phyloP scores from a whole-genome alignment of 2,888 invertebrate species.

The Crocallis elinguaria region DNA sequence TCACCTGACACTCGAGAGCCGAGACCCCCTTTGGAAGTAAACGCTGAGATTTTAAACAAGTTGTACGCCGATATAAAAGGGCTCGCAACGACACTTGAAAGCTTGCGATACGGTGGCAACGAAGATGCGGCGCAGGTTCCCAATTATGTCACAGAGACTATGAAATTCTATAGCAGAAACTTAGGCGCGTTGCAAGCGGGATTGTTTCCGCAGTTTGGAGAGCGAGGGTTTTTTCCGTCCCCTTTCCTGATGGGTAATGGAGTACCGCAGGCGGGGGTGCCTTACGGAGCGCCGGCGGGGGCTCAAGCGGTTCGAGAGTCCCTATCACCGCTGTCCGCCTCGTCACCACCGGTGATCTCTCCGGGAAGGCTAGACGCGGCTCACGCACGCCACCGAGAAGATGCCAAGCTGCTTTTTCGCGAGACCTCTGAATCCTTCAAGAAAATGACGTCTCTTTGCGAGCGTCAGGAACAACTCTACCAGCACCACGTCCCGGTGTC shows the following conservation, averaged over 20 bases:
- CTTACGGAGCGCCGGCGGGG: constrained; percentile 72
- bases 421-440: constrained; percentile 81
- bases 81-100: constrained; percentile 85
- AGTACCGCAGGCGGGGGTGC: constrained; percentile 64
- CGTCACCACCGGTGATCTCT: constrained; percentile 78
- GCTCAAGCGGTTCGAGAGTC: constrained; percentile 75
- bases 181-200: constrained; percentile 74
- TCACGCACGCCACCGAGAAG: constrained; percentile 73
- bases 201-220: constrained; percentile 72
- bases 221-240: constrained; percentile 73
- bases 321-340: constrained; percentile 77
- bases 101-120: constrained; percentile 83
- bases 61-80: constrained; percentile 91
- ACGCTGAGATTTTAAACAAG: constrained; percentile 92
- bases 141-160: constrained; percentile 77
- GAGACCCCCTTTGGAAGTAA: constrained; percentile 86
- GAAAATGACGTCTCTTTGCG: constrained; percentile 82
- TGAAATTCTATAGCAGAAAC: constrained; percentile 81
- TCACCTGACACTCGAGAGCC: constrained; percentile 81
- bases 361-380: constrained; percentile 78
- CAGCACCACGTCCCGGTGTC: constrained; percentile 84
- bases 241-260: constrained; percentile 77
- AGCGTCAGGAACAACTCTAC: constrained; percentile 81
- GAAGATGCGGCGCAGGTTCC: constrained; percentile 75
- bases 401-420: constrained; percentile 82